Conservation (phyloP, 2,888 invertebrate species). For the Patella ulyssiponensis region DNA sequence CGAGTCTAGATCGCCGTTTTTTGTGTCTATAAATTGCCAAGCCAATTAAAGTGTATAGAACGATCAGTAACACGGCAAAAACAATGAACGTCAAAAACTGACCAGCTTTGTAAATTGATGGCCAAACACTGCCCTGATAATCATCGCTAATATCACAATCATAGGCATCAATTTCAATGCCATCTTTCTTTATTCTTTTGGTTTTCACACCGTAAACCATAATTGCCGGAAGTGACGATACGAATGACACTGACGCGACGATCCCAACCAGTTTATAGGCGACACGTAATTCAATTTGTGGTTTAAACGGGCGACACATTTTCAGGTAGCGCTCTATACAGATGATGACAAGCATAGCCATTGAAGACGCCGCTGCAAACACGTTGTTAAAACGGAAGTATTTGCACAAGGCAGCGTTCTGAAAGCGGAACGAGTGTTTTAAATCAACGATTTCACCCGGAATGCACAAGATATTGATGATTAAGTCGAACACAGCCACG, state of each 20-base stretch:
- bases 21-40: not conserved
- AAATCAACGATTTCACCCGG: slow-evolving; percentile 1
- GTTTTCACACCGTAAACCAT: not conserved
- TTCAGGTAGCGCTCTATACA: not conserved
- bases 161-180: not conserved
- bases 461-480: not conserved
- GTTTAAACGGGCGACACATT: not conserved
- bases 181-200: not conserved
- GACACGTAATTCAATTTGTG: not conserved
- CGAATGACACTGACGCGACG: not conserved
- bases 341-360: not conserved
- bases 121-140: not conserved
- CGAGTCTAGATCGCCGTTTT: not conserved
- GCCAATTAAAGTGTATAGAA: not conserved
- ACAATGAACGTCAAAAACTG: not conserved
- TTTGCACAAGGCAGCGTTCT: not conserved
- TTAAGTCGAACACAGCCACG: not conserved
- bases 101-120: not conserved
- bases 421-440: not conserved
- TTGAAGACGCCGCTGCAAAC: not conserved
- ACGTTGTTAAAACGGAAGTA: not conserved
- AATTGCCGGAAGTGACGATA: not conserved
- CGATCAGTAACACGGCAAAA: not conserved
- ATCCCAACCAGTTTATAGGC: not conserved
- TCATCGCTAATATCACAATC: not conserved